Evolutionary conservation across 2,888 invertebrate genomes (phyloP).

Genomic region (Falcaria lacertinaria): DNA sequence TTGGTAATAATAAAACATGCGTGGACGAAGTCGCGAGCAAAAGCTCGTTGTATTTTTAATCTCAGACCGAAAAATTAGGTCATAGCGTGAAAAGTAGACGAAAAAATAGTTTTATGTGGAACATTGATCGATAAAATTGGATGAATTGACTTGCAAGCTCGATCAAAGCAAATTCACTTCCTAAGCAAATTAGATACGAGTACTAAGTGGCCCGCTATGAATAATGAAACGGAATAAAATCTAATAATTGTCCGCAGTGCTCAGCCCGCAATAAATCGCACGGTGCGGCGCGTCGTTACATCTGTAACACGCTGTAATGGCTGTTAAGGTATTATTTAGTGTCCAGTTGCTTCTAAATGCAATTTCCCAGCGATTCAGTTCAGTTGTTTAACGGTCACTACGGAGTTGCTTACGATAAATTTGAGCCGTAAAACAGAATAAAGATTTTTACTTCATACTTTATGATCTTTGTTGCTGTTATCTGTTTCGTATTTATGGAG

Average conservation of each 20-base stretch:
- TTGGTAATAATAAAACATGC: no score
- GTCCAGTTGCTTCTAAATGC: constrained; percentile 34
- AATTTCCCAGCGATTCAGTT: constrained; percentile 22
- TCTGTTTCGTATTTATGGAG: not conserved
- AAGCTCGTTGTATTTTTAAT: no score
- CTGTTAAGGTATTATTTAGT: constrained; percentile 54
- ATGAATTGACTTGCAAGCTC: no score
- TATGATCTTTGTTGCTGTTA: not conserved
- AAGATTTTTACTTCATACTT: not conserved
- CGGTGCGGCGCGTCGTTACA: constrained; percentile 17
- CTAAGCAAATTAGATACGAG: no score
- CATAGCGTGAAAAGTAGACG: no score
- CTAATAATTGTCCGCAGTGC: constrained; percentile 10
- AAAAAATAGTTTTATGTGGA: no score
- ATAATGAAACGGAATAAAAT: not conserved
- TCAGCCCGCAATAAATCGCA: constrained; percentile 27
- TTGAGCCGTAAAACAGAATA: not conserved
- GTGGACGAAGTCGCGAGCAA: no score
- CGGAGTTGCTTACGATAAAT: constrained; percentile 2
- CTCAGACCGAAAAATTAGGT: no score
- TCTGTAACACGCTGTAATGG: constrained; percentile 47
- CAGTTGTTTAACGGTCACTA: constrained; percentile 22
- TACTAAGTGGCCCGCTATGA: not conserved
- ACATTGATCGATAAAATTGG: no score
- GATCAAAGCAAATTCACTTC: no score